Evolutionary conservation across 2,113 vertebrate genomes (phyloP), one percentile per base, ranked within the genome.

Genomic region (Corydoras sp.): DNA sequence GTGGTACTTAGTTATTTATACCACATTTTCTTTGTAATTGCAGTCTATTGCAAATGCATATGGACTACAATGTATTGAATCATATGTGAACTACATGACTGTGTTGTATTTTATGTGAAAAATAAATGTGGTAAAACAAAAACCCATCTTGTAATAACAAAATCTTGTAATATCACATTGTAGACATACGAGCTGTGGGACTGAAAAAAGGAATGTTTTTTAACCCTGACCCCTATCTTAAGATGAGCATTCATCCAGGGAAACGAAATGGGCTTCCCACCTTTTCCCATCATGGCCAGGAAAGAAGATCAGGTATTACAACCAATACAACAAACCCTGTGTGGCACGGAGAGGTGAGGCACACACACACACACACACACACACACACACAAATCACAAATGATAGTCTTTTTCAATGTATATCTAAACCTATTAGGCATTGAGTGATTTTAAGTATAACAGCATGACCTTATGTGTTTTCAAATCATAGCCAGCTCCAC

Each of bases 181-280:
- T 80, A 99, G 97, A 98, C 84, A 91, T 99, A 66, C 92, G 93
- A 66, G 94, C 97, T 65, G 87, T 91, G 60, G 96, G 95, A 14
- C 86, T 99, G 80, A 99, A 99, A 88, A 99, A 99, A 83, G 97
- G 97, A 61, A 99, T 99, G 97, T 99, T 99, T 88, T 99, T 99
- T 87, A 98, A 99, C 76, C 97, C 97, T 14, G 97, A 99, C 84
- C 97, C 97, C 10, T 99, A 99, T 77, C 88, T 99, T 60, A 99
- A 99, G 89, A 98, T 99, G 94, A 98, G 95, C 80, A 98, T 99
- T 86, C 95, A 96, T 83, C 97, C 96, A 7, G 96, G 97, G 55
- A 99, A 98, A 86, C 95, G 95, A 75, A 98, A 91, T 73, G 92
- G 93, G 18, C 98, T 98, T 81, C 97, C 95, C 18, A 93, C 93